Conservation (phyloP, 2,797 vertebrate genomes). For the Antennarius maculatus region DNA sequence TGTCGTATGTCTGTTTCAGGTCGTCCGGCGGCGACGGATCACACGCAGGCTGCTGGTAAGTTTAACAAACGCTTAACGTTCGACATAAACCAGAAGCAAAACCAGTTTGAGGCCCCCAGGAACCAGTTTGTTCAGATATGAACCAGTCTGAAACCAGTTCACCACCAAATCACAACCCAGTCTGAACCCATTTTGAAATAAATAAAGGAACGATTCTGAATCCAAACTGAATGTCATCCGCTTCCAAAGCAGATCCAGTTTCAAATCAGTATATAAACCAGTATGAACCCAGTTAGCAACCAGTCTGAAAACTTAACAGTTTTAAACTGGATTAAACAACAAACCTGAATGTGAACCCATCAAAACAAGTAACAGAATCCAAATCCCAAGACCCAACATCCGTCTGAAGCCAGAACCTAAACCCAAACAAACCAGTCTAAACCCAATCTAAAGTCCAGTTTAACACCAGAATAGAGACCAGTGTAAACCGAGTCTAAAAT, state of each 20-base stretch:
- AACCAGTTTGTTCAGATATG: too few species aligned
- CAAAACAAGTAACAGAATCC: too few species aligned
- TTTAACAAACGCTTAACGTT: conserved; percentile 45
- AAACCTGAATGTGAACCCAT: background rate
- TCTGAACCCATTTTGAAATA: too few species aligned
- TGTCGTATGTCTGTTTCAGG: conserved; percentile 52
- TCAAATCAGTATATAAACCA: background rate
- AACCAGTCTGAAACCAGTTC: background rate
- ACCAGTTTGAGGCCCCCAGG: background rate
- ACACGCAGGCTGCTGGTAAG: conserved; percentile 81
- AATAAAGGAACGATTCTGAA: too few species aligned
- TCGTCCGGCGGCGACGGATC: conserved; percentile 68
- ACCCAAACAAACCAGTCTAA: too few species aligned
- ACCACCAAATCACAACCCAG: background rate
- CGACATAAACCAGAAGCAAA: background rate
- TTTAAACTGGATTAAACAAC: too few species aligned
- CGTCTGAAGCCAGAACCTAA: too few species aligned
- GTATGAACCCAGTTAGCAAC: background rate
- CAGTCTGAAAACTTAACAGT: too few species aligned
- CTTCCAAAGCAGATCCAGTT: too few species aligned
- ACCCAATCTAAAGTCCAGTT: too few species aligned
- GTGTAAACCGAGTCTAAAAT: background rate
- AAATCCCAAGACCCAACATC: too few species aligned
- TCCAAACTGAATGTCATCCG: too few species aligned
- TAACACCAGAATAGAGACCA: background rate